Conservation (phyloP, 2,888 invertebrate genomes). For the Melieria omissa region DNA sequence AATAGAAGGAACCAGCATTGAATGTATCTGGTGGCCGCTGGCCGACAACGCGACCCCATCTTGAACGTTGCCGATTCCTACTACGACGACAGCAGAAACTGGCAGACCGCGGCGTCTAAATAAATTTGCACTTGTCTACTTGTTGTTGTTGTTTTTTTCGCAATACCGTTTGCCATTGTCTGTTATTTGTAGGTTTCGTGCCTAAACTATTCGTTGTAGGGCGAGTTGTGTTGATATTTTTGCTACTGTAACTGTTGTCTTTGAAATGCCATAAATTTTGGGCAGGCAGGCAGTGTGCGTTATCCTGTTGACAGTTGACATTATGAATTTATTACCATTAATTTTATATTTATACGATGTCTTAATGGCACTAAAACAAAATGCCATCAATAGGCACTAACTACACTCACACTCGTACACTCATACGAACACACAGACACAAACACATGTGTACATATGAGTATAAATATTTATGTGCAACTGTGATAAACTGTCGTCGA, state of each 20-base stretch:
- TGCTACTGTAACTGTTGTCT: constrained; percentile 5
- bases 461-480: background rate
- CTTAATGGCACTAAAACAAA: constrained; percentile 40
- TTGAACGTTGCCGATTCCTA: too few relatives aligned
- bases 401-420: background rate
- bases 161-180: constrained; percentile 1
- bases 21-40: too few relatives aligned
- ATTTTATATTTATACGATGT: constrained; percentile 54
- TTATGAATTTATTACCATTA: constrained; percentile 66
- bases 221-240: background rate
- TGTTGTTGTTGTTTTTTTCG: background rate
- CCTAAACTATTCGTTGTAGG: too few relatives aligned
- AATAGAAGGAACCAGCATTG: too few relatives aligned
- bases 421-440: background rate
- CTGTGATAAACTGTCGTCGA: background rate
- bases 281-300: constrained; percentile 33
- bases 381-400: background rate
- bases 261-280: constrained; percentile 46
- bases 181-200: background rate
- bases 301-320: constrained; percentile 57
- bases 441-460: background rate
- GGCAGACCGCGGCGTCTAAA: too few relatives aligned
- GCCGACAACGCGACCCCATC: too few relatives aligned
- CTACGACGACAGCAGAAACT: too few relatives aligned
- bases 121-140: background rate